A percentile compares a stretch with the other conserved stretches of the same genome.
Evolutionary conservation across 1,140 invertebrate species (phyloP).

Genomic region (Drosophila erecta): DNA sequence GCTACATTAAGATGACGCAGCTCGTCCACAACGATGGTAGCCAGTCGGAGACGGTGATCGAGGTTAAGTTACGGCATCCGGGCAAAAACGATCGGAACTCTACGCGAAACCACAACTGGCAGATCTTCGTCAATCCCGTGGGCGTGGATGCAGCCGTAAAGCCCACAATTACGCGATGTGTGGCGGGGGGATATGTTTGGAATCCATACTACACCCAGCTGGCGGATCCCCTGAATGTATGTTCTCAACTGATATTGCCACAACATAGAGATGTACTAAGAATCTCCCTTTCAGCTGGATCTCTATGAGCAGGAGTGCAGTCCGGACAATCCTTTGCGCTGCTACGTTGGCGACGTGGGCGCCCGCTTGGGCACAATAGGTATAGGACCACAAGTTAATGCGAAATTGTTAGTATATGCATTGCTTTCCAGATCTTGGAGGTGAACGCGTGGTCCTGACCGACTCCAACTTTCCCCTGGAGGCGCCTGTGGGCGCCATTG

Average conservation of each 20-base stretch:
- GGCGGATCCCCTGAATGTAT: slow-evolving; percentile 94
- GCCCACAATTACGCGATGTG: slow-evolving; percentile 91
- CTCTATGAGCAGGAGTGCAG: slow-evolving; percentile 95
- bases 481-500: slow-evolving; percentile 90
- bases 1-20: slow-evolving; percentile 95
- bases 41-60: slow-evolving; percentile 94
- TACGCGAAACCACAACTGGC: slow-evolving; percentile 95
- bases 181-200: slow-evolving; percentile 95
- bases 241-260: not conserved
- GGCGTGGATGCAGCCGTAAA: slow-evolving; percentile 95
- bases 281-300: slow-evolving; percentile 87
- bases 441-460: slow-evolving; percentile 90
- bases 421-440: slow-evolving; percentile 88
- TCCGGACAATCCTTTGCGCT: slow-evolving; percentile 93
- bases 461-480: slow-evolving; percentile 95
- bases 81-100: slow-evolving; percentile 93
- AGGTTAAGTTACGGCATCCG: slow-evolving; percentile 94
- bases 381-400: slow-evolving; percentile 38
- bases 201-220: slow-evolving; percentile 96
- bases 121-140: slow-evolving; percentile 96
- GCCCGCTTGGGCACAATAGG: slow-evolving; percentile 92
- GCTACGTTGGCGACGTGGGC: slow-evolving; percentile 96
- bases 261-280: not conserved
- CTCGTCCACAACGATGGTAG: slow-evolving; percentile 94
- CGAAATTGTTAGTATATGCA: not conserved